Evolutionary conservation across 2,797 vertebrate genomes (phyloP), one percentile per base, ranked within the genome.

Genomic region (Darevskia mixta): DNA sequence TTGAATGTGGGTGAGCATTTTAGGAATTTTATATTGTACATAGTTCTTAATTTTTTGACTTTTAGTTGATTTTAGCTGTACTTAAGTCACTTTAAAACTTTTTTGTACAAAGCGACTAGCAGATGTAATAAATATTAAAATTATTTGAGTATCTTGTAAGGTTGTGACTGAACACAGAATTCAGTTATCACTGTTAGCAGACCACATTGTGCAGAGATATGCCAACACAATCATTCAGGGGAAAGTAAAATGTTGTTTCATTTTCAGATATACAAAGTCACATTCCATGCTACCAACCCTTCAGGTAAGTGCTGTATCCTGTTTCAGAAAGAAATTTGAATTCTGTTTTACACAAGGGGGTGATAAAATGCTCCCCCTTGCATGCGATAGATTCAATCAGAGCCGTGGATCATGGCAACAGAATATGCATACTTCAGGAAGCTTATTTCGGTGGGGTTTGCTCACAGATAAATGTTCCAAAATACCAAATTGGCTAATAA

Each of bases 211-310:
- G 3, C 49, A 55, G 49, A 1, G 49, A 0, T 55, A 55, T 55
- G 49, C 11, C 1, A 0, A 69, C 1, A 8, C 49, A 20, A 87
- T 38, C 43, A 87, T 27, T 77, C 4, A 3, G 69, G 69, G 13
- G 41, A 61, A 58, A 87, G 1, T 91, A 90, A 94, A 11, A 82
- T 5, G 64, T 41, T 90, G 45, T 95, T 93, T 95, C 91, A 92
- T 94, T 95, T 55, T 58, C 94, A 99, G 99, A 98, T 90, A 95
- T 99, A 94, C 98, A 99, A 95, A 99, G 98, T 92, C 98, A 98
- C 81, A 93, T 98, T 89, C 96, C 98, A 75, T 98, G 98, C 94
- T 97, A 97, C 92, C 96, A 94, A 79, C 96, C 98, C 43, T 97
- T 97, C 96, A 97, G 96, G 98, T 99, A 95, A 97, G 97, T 97